Base-by-base conservation (phyloP, 1,140 invertebrate genomes). In the Ephestia elutella region DNA sequence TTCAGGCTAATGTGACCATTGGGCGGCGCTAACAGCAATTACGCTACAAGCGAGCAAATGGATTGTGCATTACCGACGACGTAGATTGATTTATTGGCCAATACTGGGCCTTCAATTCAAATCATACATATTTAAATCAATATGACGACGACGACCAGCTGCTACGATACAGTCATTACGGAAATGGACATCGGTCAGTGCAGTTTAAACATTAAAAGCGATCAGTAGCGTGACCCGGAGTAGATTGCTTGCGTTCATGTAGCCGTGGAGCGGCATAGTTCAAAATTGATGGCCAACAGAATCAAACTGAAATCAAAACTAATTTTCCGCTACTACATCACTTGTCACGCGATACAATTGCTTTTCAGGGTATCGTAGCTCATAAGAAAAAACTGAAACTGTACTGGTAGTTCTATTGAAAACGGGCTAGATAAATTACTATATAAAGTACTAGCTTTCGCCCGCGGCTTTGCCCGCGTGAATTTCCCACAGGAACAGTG, bases 1-100 rank as follows among this genome's bases (percentile, higher is more conserved):
- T 80, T 77, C 75, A 74, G 74, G 73, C 73, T 82, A 86, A 86
- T 81, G 83, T 76, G 82, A 67, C 71, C 72, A 82, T 77, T 88
- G 83, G 84, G 84, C 82, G 82, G 83, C 74, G 82, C 82, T 84
- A 80, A 82, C 76, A 78, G 81, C 82, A 86, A 86, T 86, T 88
- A 88, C 73, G 78, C 73, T 81, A 82, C 82, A 84, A 80, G 78
- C 73, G 74, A 80, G 79, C 75, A 86, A 87, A 86, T 86, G 85
- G 82, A 83, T 84, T 80, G 82, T 84, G 82, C 82, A 85, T 85
- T 86, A 84, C 75, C 75, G 80, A 78, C 73, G 81, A 84, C 80
- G 78, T 76, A 67, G 78, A 84, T 88, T 86, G 83, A 86, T 86
- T 88, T 88, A 86, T 88, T 78, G 77, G 73, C 65, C 69, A 66